A percentile compares a stretch with the other conserved stretches of the same genome.
Conservation (phyloP, 1,140 invertebrate species). For the Drosophila truncata region DNA sequence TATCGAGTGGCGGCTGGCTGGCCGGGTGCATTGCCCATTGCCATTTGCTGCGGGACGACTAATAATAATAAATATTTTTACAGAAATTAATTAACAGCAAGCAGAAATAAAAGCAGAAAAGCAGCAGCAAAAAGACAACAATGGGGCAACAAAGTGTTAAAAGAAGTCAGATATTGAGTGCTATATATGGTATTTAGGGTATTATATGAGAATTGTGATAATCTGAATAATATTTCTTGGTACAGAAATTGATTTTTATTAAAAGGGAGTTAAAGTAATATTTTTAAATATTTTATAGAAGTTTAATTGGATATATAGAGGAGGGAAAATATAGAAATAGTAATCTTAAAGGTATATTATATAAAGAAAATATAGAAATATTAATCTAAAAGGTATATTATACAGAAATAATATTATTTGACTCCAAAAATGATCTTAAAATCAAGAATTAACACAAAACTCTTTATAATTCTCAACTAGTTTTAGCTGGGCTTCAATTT, state of each 20-base stretch:
- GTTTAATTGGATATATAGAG: background rate
- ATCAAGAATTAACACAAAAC: no score
- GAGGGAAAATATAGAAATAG: background rate
- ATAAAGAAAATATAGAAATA: no score
- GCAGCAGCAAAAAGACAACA: conserved; percentile 19
- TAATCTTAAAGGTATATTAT: no score
- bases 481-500: background rate
- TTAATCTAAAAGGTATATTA: background rate
- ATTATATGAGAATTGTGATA: background rate
- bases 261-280: background rate
- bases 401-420: no score
- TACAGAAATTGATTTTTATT: background rate
- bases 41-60: conserved; percentile 65
- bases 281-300: background rate
- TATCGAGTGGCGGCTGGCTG: conserved; percentile 30
- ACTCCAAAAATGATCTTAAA: background rate
- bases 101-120: no score
- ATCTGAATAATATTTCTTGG: background rate
- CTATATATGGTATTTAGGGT: background rate
- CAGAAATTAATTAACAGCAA: conserved; percentile 83
- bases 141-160: conserved; percentile 63
- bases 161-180: conserved; percentile 36
- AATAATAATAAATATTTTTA: conserved; percentile 83
- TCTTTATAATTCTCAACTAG: background rate
- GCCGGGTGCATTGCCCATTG: conserved; percentile 60